Base-by-base conservation (phyloP, 30 jellyfish, hydroid and myxozoan species). In the Pseudorhiza aurosa region DNA sequence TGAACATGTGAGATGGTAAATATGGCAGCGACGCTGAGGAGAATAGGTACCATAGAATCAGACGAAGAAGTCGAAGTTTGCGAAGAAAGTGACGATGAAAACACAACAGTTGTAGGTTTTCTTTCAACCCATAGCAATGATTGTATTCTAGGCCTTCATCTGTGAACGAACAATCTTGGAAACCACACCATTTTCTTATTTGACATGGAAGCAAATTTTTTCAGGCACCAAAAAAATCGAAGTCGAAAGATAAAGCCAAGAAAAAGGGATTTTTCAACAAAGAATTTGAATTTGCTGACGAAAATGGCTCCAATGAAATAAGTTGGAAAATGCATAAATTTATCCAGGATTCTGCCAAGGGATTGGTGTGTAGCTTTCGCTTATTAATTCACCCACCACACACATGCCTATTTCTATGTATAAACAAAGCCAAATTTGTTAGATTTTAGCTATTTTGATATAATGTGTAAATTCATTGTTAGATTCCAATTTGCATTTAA, bases 261-360 rank as follows among this genome's bases (percentile, higher is more conserved):
- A 45, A 49, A 4, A 49, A n/a, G 1, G 81, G 60, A 18, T 68
- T 39, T 58, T 88, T 88, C 68, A 69, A 63, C 10, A 53, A 71
- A 15, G 91, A 81, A 46, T 88, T 88, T 72, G 4, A 26, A 5
- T 80, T 88, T 62, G 88, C 30, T 10, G 42, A 53, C 15, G 93
- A 55, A 4, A 36, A 55, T 30, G 35, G 22, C 2, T 18, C 17
- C 2, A 81, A 51, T 58, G 83, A 72, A 4, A 57, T 29, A 5
- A 37, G 46, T 45, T 88, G 97, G 97, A 51, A 46, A 33, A 80
- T 88, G 35, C 82, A 63, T 28, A 65, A 53, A 36, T 43, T 33
- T 46, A 70, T 88, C 35, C 58, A 78, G 65, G 62, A 62, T 2
- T 57, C 90, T 27, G 97, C 97, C 0, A 88, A 65, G 50, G 97